Evolutionary conservation across 2,888 invertebrate species (phyloP).

Genomic region (Amaurobius ferox): DNA sequence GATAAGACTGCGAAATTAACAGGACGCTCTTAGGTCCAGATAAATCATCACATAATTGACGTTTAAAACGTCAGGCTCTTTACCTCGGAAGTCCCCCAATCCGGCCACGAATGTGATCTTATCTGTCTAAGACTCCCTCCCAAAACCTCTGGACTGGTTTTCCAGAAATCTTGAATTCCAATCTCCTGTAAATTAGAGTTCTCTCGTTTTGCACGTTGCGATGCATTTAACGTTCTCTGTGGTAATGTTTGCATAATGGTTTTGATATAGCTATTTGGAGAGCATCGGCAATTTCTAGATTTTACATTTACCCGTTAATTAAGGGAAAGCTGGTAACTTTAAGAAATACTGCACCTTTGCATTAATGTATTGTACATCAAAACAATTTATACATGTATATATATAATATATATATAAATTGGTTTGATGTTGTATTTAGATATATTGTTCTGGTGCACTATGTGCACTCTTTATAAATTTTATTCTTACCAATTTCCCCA

Average conservation of each 20-base stretch:
- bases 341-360: no score
- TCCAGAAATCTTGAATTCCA: conserved; percentile 12
- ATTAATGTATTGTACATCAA: no score
- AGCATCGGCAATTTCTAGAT: no score
- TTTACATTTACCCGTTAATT: no score
- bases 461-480: no score
- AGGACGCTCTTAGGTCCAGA: conserved; percentile 17
- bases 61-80: conserved; percentile 40
- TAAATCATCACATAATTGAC: conserved; percentile 64
- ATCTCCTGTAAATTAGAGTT: not conserved
- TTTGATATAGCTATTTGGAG: no score
- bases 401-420: no score
- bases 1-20: conserved; percentile 2
- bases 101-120: not conserved
- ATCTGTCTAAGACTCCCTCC: not conserved
- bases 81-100: not conserved
- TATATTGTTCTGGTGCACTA: no score
- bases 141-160: not conserved
- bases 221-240: not conserved
- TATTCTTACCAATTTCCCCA: no score
- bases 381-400: no score
- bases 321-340: no score
- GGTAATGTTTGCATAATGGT: conserved; percentile 7
- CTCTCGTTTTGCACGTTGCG: not conserved
- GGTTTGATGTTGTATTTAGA: no score